Evolutionary conservation across 2,797 vertebrate species (phyloP), one percentile per base, ranked within the genome.

Genomic region (Scolopax rusticola): DNA sequence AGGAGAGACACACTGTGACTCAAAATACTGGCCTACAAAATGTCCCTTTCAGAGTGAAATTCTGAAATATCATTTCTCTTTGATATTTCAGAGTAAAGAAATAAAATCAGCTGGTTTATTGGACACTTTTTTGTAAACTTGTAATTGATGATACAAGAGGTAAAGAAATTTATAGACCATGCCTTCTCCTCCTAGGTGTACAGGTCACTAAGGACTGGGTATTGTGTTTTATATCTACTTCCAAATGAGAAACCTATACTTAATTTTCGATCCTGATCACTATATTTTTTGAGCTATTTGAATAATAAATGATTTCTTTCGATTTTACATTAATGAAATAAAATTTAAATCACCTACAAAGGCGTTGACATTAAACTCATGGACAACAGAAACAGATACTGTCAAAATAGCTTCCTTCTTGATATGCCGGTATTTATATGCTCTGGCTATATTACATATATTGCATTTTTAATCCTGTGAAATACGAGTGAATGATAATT

Each of bases 381-480:
- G 59, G 67, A 14, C 50, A 15, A 3, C 51, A 75, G 60, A 68
- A 63, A 7, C 2, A 12, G 50, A 17, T 45, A 0, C 64, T n/a
- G 41, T 32, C 67, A 43, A 30, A 95, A 88, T 48, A 60, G 15
- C 41, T 85, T 75, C 18, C 41, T 90, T 75, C 69, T 28, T 45
- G 59, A 4, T 91, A 4, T 9, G 50, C 47, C 40, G 61, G 50
- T 47, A 1, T 81, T 89, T 71, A 30, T 63, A 6, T 73, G 15
- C 74, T 3, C 3, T 82, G 77, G 45, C 75, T 86, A 14, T 94
- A 63, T 86, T 79, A 57, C 80, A 73, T 95, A 65, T 89, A 94
- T 93, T 91, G 83, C 91, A 47, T 91, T 92, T 93, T 94, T 93
- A 96, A 95, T 96, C 93, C 93, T 32, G 79, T 87, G 87, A 95